These are phyloP conservation scores for Sinonovacula constricta DNA, from an alignment of 1,140 invertebrate genomes.

Conservation along the genomic window DNA sequence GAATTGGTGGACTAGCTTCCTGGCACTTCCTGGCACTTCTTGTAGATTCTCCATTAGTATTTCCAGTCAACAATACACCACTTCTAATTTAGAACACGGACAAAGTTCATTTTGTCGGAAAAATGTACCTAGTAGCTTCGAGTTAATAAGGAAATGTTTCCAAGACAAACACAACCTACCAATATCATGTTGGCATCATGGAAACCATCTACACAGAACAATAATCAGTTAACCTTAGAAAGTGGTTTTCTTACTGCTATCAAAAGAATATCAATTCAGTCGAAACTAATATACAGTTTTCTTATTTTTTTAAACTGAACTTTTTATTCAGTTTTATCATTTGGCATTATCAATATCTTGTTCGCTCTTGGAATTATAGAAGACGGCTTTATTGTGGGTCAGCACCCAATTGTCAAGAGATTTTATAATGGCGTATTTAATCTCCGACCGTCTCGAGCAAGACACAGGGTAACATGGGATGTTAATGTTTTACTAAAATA, in stretches of 20 bases:
- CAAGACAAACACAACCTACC: conserved; percentile 26
- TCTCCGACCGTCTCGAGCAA: conserved; percentile 8
- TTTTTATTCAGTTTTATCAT: background rate
- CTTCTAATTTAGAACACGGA: background rate
- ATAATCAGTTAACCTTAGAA: background rate
- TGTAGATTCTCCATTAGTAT: background rate
- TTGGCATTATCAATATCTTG: background rate
- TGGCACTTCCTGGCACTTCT: no score
- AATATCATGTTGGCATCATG: background rate
- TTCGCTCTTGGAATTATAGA: background rate
- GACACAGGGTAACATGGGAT: conserved; percentile 7
- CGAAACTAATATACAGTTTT: background rate
- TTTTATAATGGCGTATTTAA: background rate
- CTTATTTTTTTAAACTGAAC: background rate
- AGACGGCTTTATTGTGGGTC: background rate
- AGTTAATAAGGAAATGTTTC: conserved; percentile 26
- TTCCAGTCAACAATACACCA: background rate
- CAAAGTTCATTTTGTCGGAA: conserved; percentile 15
- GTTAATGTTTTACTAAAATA: no score
- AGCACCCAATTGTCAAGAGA: background rate
- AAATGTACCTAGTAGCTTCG: conserved; percentile 41
- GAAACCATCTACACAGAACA: background rate
- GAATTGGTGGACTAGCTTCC: background rate
- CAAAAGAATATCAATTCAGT: background rate
- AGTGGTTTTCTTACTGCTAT: background rate